Evolutionary conservation across 2,797 vertebrate species (phyloP).

Genomic region (Malacoraja senta): DNA sequence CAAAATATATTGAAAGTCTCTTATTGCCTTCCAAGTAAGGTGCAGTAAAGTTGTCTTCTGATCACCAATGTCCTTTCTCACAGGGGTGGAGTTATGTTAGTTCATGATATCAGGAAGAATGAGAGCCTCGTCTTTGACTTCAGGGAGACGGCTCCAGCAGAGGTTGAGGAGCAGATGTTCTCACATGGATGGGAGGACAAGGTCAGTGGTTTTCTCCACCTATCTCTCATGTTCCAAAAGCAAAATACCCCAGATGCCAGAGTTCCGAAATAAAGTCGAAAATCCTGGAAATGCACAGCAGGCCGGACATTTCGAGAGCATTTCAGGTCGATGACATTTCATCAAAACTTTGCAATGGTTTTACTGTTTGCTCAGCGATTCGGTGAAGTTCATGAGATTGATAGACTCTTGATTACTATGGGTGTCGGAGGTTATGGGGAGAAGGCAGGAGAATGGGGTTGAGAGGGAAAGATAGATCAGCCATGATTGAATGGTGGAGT

Average conservation of each 20-base stretch:
- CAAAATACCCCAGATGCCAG: neutral
- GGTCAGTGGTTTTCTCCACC: constrained; percentile 53
- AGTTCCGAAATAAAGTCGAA: too few relatives aligned
- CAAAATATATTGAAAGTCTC: neutral
- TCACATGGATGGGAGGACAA: constrained; percentile 62
- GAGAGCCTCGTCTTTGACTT: constrained; percentile 87
- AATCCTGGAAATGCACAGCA: too few relatives aligned
- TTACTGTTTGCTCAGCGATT: neutral
- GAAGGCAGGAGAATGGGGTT: too few relatives aligned
- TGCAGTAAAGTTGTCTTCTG: neutral
- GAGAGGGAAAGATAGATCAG: too few relatives aligned
- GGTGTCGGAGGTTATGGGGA: too few relatives aligned
- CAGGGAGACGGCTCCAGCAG: constrained; percentile 82
- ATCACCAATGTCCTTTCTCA: constrained; percentile 37
- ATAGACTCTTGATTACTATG: too few relatives aligned
- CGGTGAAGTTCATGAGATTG: neutral
- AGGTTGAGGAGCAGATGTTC: constrained; percentile 67
- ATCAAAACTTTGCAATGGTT: neutral
- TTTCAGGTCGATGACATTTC: too few relatives aligned
- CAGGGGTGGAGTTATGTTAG: constrained; percentile 92
- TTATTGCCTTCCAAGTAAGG: neutral
- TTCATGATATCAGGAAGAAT: constrained; percentile 87
- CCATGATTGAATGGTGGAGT: too few relatives aligned
- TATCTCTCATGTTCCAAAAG: neutral
- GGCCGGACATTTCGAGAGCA: too few relatives aligned